These are phyloP conservation scores for Hippoglossus hippoglossus DNA, from an alignment of 2,797 vertebrate genomes.

Conservation along the genomic window DNA sequence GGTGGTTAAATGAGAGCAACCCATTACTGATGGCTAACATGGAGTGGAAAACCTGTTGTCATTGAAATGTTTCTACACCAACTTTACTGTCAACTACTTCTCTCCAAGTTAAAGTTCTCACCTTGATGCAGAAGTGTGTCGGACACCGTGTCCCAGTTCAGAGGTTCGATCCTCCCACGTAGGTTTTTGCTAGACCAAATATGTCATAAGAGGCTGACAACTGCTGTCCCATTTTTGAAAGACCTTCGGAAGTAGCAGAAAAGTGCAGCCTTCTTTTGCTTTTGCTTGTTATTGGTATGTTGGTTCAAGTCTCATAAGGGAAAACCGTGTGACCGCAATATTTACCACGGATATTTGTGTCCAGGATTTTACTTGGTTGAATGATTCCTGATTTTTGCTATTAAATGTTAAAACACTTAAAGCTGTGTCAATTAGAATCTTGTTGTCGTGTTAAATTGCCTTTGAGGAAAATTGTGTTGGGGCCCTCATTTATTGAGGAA, in stretches of 20 bases:
- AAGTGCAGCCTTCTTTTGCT: background rate
- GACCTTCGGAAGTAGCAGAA: background rate
- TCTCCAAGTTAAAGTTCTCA: background rate
- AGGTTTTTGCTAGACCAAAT: background rate
- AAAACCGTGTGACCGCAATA: too few species aligned
- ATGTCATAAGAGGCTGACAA: conserved; percentile 10
- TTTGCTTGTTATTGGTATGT: too few species aligned
- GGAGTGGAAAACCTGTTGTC: too few species aligned
- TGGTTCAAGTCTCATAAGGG: too few species aligned
- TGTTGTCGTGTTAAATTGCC: background rate
- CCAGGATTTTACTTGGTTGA: background rate
- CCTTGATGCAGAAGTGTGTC: background rate
- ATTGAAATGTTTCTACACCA: background rate
- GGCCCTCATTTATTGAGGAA: background rate
- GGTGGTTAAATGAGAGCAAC: too few species aligned
- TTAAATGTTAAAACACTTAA: too few species aligned
- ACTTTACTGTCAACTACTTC: too few species aligned
- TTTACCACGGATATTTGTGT: too few species aligned
- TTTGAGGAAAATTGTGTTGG: background rate
- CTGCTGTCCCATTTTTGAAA: conserved; percentile 2
- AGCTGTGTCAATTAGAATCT: too few species aligned
- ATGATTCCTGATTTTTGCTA: too few species aligned
- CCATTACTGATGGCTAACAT: too few species aligned
- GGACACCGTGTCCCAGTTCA: background rate
- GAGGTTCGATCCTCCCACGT: background rate